These are phyloP conservation scores for Alcis repandata DNA, from an alignment of 2,888 invertebrate species.

Conservation along the genomic window DNA sequence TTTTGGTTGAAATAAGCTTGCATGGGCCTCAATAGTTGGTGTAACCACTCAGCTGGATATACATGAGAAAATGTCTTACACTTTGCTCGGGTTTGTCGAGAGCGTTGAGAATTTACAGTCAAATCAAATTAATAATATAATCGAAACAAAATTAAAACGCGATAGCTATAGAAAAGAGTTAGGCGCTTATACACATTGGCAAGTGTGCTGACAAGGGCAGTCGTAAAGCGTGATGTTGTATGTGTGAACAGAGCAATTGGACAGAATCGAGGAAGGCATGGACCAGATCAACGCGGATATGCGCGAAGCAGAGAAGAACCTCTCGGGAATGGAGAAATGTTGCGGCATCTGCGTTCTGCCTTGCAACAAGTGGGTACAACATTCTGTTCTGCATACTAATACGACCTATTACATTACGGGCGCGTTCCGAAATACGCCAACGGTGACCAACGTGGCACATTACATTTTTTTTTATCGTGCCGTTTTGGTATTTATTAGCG, in stretches of 20 bases:
- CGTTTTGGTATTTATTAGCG: no score
- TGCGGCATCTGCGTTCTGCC: slow-evolving; percentile 99
- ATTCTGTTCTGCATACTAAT: background rate
- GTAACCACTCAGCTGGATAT: slow-evolving; percentile 56
- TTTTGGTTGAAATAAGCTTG: slow-evolving; percentile 62
- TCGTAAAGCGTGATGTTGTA: slow-evolving; percentile 72
- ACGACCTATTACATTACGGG: no score
- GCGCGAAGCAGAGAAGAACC: slow-evolving; percentile 99
- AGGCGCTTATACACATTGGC: slow-evolving; percentile 74
- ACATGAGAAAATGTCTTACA: slow-evolving; percentile 74
- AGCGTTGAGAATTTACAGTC: slow-evolving; percentile 86
- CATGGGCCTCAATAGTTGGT: slow-evolving; percentile 69
- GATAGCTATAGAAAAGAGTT: slow-evolving; percentile 56
- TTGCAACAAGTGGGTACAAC: slow-evolving; percentile 97
- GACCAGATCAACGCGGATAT: slow-evolving; percentile 99
- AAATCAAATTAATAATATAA: slow-evolving; percentile 49
- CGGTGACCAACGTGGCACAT: no score
- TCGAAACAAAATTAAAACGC: slow-evolving; percentile 51
- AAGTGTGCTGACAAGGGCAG: slow-evolving; percentile 58
- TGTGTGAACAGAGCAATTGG: slow-evolving; percentile 97
- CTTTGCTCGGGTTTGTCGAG: slow-evolving; percentile 83
- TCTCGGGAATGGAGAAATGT: slow-evolving; percentile 99
- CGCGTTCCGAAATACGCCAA: no score
- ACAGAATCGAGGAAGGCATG: slow-evolving; percentile 99
- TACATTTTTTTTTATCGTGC: no score